Conservation (phyloP, 1,140 invertebrate genomes). For the Phymastichus coffea region DNA sequence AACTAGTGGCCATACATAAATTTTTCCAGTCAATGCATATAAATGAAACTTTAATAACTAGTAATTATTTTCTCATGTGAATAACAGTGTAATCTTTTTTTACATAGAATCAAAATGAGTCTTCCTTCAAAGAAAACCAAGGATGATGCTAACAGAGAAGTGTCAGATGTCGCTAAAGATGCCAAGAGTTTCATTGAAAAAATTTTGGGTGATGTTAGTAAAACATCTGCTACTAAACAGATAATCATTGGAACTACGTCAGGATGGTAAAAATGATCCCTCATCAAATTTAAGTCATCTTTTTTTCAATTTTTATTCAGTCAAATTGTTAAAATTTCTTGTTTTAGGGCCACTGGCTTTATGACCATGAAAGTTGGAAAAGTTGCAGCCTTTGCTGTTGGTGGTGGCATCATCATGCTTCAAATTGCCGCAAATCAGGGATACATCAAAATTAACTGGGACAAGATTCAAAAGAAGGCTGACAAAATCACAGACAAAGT, state of each 20-base stretch:
- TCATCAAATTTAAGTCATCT: background rate
- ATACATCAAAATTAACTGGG: constrained; percentile 91
- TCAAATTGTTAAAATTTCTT: too few species aligned
- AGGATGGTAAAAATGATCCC: constrained; percentile 72
- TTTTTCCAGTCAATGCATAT: too few species aligned
- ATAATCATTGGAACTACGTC: constrained; percentile 80
- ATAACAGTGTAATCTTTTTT: too few species aligned
- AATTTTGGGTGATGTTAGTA: constrained; percentile 75
- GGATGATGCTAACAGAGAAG: constrained; percentile 50
- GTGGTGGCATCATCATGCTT: constrained; percentile 83
- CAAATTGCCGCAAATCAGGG: constrained; percentile 89
- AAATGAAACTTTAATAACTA: too few species aligned
- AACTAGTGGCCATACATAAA: too few species aligned
- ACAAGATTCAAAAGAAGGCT: constrained; percentile 76
- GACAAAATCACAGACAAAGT: constrained; percentile 81
- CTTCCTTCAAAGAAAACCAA: constrained; percentile 44
- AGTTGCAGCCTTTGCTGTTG: constrained; percentile 82
- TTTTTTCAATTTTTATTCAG: background rate
- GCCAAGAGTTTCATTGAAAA: constrained; percentile 70
- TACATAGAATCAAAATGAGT: constrained; percentile 46
- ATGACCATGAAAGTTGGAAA: constrained; percentile 90
- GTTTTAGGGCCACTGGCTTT: constrained; percentile 81
- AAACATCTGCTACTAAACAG: constrained; percentile 83
- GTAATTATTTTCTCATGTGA: too few species aligned
- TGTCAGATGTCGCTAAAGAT: constrained; percentile 61